Evolutionary conservation across 1,140 invertebrate genomes (phyloP).

Genomic region (Orussus abietinus): DNA sequence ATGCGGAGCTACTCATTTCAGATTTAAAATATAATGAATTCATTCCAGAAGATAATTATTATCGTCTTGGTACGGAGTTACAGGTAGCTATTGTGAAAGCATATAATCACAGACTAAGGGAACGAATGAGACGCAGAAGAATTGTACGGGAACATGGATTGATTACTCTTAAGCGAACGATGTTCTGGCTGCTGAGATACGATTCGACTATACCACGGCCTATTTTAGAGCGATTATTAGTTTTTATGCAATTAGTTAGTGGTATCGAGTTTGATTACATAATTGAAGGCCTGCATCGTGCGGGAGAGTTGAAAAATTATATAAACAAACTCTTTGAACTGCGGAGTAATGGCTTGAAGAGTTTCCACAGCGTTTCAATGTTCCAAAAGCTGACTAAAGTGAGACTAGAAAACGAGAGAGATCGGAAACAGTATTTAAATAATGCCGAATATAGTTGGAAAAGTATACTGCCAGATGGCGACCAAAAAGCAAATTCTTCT

Average conservation of each 20-base stretch:
- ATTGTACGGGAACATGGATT: conserved; percentile 78
- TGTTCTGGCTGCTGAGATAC: conserved; percentile 62
- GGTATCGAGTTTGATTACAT: conserved; percentile 74
- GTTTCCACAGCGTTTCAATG: conserved; percentile 61
- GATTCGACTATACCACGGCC: conserved; percentile 61
- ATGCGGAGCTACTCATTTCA: conserved; percentile 71
- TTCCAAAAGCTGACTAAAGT: conserved; percentile 59
- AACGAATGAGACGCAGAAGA: conserved; percentile 66
- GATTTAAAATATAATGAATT: conserved; percentile 58
- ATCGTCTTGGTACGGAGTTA: conserved; percentile 59
- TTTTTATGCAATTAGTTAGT: conserved; percentile 70
- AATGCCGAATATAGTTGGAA: conserved; percentile 48
- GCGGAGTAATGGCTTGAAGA: conserved; percentile 67
- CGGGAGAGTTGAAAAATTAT: conserved; percentile 64
- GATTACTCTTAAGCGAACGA: conserved; percentile 65
- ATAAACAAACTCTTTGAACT: conserved; percentile 64
- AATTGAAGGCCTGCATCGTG: conserved; percentile 70
- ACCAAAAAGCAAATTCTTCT: conserved; percentile 5
- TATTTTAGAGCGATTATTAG: conserved; percentile 61
- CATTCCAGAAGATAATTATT: conserved; percentile 52
- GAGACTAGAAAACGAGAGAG: conserved; percentile 59
- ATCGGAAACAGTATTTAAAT: conserved; percentile 55
- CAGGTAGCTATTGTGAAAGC: conserved; percentile 65
- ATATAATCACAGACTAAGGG: conserved; percentile 69
- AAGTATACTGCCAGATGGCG: conserved; percentile 23